These are phyloP conservation scores for Mesopsocus fuscifrons DNA, from an alignment of 2,888 invertebrate species.

Conservation along the genomic window DNA sequence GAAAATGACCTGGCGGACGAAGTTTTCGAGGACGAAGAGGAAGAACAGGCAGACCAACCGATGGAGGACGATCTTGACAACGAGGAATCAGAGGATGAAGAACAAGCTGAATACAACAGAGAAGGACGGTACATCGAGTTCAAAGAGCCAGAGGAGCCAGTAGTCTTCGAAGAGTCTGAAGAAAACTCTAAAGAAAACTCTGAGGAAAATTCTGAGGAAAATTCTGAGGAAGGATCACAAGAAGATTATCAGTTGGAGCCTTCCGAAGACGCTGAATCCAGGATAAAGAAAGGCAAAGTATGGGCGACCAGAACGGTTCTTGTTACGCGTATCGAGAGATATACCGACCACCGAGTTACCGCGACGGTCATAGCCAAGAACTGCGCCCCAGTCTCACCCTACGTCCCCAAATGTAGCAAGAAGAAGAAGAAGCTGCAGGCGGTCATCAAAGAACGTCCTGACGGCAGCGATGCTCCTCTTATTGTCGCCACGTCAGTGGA, in stretches of 20 bases:
- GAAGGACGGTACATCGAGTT: background rate
- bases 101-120: background rate
- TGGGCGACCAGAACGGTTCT: constrained; percentile 16
- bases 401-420: background rate
- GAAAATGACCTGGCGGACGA: too few species aligned
- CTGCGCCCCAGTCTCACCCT: constrained; percentile 14
- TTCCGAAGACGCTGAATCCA: background rate
- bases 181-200: background rate
- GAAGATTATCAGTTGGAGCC: background rate
- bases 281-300: background rate
- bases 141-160: background rate
- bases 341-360: constrained; percentile 15
- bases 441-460: background rate
- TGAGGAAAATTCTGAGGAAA: background rate
- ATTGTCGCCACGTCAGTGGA: background rate
- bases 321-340: constrained; percentile 16
- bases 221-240: background rate
- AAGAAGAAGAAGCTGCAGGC: too few species aligned
- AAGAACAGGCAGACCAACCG: too few species aligned
- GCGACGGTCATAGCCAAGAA: constrained; percentile 16
- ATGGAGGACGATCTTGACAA: background rate
- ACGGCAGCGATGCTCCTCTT: background rate
- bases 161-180: background rate
- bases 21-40: too few species aligned
- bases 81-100: background rate